Conservation (phyloP, 2,797 vertebrate species). For the Anabas testudineus region DNA sequence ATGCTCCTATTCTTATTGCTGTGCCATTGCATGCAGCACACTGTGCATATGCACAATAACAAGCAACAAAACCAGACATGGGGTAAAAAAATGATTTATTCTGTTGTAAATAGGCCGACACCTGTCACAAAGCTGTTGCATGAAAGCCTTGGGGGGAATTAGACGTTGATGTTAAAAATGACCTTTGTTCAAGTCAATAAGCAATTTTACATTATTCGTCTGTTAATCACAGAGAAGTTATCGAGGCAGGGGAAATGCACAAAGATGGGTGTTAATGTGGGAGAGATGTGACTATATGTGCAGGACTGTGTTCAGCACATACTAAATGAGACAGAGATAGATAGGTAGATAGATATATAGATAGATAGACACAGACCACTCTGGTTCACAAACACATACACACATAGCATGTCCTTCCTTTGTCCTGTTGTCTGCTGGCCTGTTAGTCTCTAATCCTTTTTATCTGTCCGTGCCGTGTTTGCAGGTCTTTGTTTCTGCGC, state of each 20-base stretch:
- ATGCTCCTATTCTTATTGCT: conserved; percentile 14
- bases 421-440: conserved; percentile 67
- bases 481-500: conserved; percentile 54
- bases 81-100: conserved; percentile 47
- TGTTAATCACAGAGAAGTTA: conserved; percentile 72
- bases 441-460: conserved; percentile 77
- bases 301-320: conserved; percentile 41
- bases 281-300: neutral
- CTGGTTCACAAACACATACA: conserved; percentile 27
- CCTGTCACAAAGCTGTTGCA: no score
- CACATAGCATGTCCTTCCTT: conserved; percentile 59
- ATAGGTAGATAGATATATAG: conserved; percentile 24
- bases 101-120: no score
- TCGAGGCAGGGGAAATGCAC: conserved; percentile 28
- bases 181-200: conserved; percentile 75
- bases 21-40: conserved; percentile 27
- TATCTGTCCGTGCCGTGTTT: conserved; percentile 67
- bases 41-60: conserved; percentile 39
- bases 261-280: no score
- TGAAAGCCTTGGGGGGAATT: no score
- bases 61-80: conserved; percentile 54
- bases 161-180: conserved; percentile 76
- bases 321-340: conserved; percentile 55
- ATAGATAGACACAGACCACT: conserved; percentile 5
- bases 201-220: conserved; percentile 72